Conservation (phyloP, 2,797 vertebrate genomes). For the Nasua narica region DNA sequence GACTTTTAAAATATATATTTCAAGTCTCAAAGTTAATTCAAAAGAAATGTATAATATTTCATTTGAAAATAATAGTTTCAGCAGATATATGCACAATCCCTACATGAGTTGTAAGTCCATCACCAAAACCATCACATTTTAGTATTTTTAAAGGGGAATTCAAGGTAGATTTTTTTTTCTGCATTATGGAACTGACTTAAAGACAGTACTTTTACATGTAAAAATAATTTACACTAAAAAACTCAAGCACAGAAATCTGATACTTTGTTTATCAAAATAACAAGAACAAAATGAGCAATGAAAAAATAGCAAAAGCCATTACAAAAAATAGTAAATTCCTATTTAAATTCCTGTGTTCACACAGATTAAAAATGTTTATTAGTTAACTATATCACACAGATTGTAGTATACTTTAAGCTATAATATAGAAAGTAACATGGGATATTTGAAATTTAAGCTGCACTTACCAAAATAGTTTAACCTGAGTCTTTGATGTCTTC, state of each 20-base stretch:
- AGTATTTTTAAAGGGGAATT: constrained; percentile 58
- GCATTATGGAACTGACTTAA: constrained; percentile 59
- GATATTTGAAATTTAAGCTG: constrained; percentile 81
- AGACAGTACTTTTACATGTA: constrained; percentile 59
- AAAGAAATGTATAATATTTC: constrained; percentile 48
- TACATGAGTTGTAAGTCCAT: constrained; percentile 47
- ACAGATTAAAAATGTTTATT: constrained; percentile 78
- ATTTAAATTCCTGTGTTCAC: constrained; percentile 64
- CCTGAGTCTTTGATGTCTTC: constrained; percentile 79
- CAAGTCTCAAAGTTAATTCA: constrained; percentile 30
- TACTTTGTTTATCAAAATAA: constrained; percentile 70
- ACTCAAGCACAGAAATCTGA: constrained; percentile 72
- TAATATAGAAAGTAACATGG: constrained; percentile 81
- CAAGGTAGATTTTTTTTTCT: constrained; percentile 51
- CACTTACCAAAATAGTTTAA: constrained; percentile 83
- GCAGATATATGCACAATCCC: background rate
- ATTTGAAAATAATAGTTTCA: constrained; percentile 45
- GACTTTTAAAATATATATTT: constrained; percentile 51
- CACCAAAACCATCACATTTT: constrained; percentile 55
- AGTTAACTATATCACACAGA: constrained; percentile 81
- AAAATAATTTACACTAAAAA: constrained; percentile 79
- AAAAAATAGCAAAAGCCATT: constrained; percentile 78
- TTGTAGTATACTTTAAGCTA: constrained; percentile 79
- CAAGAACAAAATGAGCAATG: constrained; percentile 80
- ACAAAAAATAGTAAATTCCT: constrained; percentile 85